These are phyloP conservation scores for Bergia sp. DNA, from an alignment of 92 coral and sea anemone species.

Conservation along the genomic window DNA sequence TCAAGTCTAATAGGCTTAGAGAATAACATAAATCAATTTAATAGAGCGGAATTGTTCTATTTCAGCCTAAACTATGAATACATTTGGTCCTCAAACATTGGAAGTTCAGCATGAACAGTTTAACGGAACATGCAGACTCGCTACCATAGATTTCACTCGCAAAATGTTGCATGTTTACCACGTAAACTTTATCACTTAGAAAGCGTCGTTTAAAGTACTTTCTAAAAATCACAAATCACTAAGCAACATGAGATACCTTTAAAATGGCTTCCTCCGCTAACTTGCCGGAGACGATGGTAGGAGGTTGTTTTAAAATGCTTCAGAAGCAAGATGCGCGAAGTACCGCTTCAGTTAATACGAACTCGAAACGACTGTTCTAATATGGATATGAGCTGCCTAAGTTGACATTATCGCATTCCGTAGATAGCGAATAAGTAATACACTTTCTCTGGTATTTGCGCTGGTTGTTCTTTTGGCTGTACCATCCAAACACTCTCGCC, in stretches of 20 bases:
- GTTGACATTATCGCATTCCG: conserved; percentile 33
- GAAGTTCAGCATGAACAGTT: background rate
- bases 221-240: background rate
- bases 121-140: background rate
- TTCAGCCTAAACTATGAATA: background rate
- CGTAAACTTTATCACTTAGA: background rate
- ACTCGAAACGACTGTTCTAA: background rate
- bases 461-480: background rate
- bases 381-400: conserved; percentile 11
- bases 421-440: conserved; percentile 22
- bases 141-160: background rate
- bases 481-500: conserved; percentile 6
- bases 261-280: background rate
- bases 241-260: conserved; percentile 1
- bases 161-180: background rate
- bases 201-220: background rate
- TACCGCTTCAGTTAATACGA: background rate
- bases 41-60: background rate
- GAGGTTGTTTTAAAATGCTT: background rate
- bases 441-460: conserved; percentile 2
- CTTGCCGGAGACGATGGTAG: background rate
- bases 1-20: background rate
- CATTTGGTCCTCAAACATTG: no score
- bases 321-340: background rate
- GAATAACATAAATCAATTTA: background rate